Base-by-base conservation (phyloP, 92 coral and sea anemone species). In the Virgularia gustaviana region DNA sequence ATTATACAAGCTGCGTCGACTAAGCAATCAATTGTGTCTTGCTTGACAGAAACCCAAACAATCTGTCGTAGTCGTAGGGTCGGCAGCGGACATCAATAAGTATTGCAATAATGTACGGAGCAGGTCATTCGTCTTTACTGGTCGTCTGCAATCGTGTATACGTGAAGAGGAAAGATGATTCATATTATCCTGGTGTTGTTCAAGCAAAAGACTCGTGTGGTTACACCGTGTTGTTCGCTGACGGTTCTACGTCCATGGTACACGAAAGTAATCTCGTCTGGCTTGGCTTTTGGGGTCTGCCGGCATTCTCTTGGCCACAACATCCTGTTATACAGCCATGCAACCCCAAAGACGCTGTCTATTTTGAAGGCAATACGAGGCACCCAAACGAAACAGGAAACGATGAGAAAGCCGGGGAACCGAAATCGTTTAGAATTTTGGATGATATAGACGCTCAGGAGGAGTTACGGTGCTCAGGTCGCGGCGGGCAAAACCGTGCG, bases 81-180 rank as follows among this genome's bases (percentile, higher is more conserved):
- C n/a, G n/a, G n/a, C n/a, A n/a, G n/a, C n/a, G n/a, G n/a, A n/a
- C n/a, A n/a, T n/a, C n/a, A n/a, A n/a, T n/a, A n/a, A n/a, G 18
- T 25, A 15, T 15, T 5, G 6, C 6, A 15, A 47, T 15, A 15
- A 15, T 25, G 18, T 4, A 19, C 6, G 55, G 18, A 15, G 22
- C 22, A 15, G 6, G 30, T 2, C 33, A 68, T 9, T 20, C 44
- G 30, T 54, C 75, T 28, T 9, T 68, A 9, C 32, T 68, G 9
- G 45, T 68, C 7, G 59, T 68, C 38, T 6, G 59, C 0, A 53
- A 49, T 4, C 54, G 36, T 2, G 75, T 68, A 10, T 68, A 68
- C 61, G 75, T 47, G 10, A 68, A 49, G 27, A 30, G 28, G 34
- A 45, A 68, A 30, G 60, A 68, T 34, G 75, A 61, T 33, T 43